Evolutionary conservation across 2,113 vertebrate genomes (phyloP).

Genomic region (Pluvianellus socialis): DNA sequence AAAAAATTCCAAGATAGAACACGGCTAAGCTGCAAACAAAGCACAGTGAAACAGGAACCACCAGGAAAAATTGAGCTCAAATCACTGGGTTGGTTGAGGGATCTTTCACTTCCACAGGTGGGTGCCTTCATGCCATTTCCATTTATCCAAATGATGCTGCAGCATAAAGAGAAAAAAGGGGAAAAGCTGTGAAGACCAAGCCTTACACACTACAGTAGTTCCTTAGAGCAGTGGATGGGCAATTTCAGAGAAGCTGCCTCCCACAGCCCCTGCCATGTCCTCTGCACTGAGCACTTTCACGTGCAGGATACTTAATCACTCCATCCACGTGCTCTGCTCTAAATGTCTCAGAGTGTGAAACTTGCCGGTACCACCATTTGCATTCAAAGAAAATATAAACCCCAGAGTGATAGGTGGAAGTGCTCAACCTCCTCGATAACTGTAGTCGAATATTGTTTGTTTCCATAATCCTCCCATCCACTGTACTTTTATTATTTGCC

Average conservation of each 20-base stretch:
- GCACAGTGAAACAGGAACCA: neutral
- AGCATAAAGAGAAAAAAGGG: neutral
- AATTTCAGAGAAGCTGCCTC: neutral
- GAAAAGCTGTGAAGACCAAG: neutral
- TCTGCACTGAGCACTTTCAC: rapidly evolving
- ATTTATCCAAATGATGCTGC: rapidly evolving
- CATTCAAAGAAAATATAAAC: neutral
- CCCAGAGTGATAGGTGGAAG: rapidly evolving
- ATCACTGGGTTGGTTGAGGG: neutral
- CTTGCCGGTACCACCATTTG: rapidly evolving
- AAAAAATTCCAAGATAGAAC: neutral
- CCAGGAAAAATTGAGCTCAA: neutral
- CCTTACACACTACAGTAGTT: neutral
- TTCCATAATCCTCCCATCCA: rapidly evolving
- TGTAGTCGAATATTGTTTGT: neutral
- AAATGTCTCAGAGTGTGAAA: rapidly evolving
- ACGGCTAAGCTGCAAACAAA: neutral
- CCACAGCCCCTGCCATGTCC: neutral
- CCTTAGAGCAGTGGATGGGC: neutral
- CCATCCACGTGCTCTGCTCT: neutral
- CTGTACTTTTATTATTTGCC: neutral
- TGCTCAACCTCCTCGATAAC: rapidly evolving
- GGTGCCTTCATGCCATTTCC: neutral
- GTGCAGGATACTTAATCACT: neutral
- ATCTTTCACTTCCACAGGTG: neutral